A percentile compares a stretch with the other conserved stretches of the same genome.
Conservation (phyloP, 2,113 vertebrate species). For the Podarcis muralis region DNA sequence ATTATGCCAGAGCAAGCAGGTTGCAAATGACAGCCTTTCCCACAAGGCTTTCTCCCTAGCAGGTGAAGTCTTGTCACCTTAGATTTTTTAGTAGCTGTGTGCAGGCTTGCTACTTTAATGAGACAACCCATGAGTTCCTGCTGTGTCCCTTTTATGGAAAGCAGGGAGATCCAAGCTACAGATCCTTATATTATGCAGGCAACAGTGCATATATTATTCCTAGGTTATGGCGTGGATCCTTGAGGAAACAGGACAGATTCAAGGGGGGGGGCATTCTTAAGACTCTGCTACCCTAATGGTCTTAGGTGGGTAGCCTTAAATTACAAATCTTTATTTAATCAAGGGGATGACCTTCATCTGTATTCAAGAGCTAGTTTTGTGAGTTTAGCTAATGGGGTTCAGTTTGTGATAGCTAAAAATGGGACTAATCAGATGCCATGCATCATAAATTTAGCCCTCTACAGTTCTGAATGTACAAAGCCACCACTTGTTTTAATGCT, state of each 20-base stretch:
- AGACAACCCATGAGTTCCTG: background rate
- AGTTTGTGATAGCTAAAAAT: background rate
- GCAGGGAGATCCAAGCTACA: background rate
- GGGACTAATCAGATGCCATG: background rate
- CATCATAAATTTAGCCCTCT: background rate
- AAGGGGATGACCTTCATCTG: background rate
- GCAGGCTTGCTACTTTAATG: background rate
- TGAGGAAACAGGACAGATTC: background rate
- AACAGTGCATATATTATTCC: background rate
- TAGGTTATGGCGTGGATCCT: background rate
- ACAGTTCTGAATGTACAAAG: background rate
- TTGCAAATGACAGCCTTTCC: background rate
- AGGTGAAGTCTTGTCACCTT: background rate
- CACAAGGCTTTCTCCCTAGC: background rate
- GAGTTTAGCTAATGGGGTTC: background rate
- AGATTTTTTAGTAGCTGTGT: background rate
- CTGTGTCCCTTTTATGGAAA: background rate
- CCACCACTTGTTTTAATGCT: background rate
- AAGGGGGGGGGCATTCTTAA: background rate
- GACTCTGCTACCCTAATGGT: background rate
- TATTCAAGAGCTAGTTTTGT: background rate
- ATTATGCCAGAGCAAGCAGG: background rate
- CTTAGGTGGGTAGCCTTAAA: background rate
- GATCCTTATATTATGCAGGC: background rate
- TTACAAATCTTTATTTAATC: background rate